Evolutionary conservation across 1,140 invertebrate genomes (phyloP).

Genomic region (Danaus melanippus): DNA sequence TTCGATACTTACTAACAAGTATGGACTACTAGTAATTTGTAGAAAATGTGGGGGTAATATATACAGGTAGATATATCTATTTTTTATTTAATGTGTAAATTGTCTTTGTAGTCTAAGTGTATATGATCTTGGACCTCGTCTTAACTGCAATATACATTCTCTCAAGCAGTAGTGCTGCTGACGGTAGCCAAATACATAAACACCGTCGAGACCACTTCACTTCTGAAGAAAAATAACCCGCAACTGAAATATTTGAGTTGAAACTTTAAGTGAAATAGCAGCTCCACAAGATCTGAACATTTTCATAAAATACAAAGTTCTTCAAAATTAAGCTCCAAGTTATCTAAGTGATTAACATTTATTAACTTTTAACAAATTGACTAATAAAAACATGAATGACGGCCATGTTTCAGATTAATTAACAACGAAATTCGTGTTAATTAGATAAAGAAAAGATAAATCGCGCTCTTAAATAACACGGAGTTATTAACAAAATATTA

Average conservation of each 20-base stretch:
- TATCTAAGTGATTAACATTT: background rate
- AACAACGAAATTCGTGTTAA: conserved; percentile 24
- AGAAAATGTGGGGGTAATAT: too few relatives aligned
- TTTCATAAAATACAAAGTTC: background rate
- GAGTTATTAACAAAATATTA: conserved; percentile 56
- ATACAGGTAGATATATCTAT: too few relatives aligned
- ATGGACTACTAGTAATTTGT: too few relatives aligned
- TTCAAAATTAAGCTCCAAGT: background rate
- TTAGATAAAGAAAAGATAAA: conserved; percentile 15
- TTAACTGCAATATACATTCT: conserved; percentile 10
- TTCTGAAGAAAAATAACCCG: conserved; percentile 25
- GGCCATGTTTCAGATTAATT: conserved; percentile 18
- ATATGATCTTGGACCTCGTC: conserved; percentile 7
- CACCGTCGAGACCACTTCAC: conserved; percentile 28
- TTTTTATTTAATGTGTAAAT: too few relatives aligned
- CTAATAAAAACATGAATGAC: conserved; percentile 1
- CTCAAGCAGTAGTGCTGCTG: conserved; percentile 19
- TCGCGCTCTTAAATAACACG: conserved; percentile 4
- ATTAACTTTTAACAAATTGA: background rate
- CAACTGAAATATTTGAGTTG: conserved; percentile 19
- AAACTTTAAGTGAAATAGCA: too few relatives aligned
- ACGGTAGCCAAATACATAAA: conserved; percentile 28
- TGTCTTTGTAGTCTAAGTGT: too few relatives aligned
- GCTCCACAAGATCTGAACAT: background rate
- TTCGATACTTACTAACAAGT: too few relatives aligned